Evolutionary conservation across 2,797 vertebrate species (phyloP), one percentile per base, ranked within the genome.

Genomic region (Pseudochaenichthys georgianus): DNA sequence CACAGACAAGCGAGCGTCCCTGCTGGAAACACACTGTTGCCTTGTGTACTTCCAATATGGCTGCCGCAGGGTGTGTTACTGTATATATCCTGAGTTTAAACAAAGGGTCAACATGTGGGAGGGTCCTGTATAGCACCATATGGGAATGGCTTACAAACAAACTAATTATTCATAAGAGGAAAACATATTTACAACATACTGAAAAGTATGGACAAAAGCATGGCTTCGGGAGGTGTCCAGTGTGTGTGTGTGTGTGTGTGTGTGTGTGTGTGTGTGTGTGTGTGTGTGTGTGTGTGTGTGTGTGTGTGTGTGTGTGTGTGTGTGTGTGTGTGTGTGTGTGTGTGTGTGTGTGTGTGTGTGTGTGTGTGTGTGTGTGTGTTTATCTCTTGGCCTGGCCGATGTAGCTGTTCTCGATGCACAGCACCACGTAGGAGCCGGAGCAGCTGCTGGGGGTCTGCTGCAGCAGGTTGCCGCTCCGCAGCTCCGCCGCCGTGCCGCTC

Each of bases 341-440:
- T 23, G 23, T 23, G 23, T n/a, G n/a, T 23, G 23, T 23, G 23
- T 23, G 23, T 23, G 23, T 23, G 23, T 23, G 23, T 23, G 23
- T 23, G 23, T 23, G 23, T 23, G 23, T 23, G 23, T 28, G 23
- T 28, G 23, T 28, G 23, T 28, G 23, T 28, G 28, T 84, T 78
- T 94, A 93, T 92, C 90, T 91, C 75, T 52, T 90, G 73, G 87
- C 58, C 62, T 95, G 73, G 0, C 86, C 89, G 82, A 91, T 87
- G 93, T 96, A 96, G 95, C 96, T 98, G 95, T 99, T 99, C 91
- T 99, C 98, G 0, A 98, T 93, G 86, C 98, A 99, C 64, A 99
- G 95, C 81, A 98, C 94, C 0, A 95, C 3, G 46, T 95, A 95
- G 73, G 94, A 8, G 0, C 92, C 94, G 78, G 89, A 94, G 91